Evolutionary conservation across 2,888 invertebrate genomes (phyloP), one percentile per base, ranked within the genome.

Genomic region (Heteromyza rotundicornis): DNA sequence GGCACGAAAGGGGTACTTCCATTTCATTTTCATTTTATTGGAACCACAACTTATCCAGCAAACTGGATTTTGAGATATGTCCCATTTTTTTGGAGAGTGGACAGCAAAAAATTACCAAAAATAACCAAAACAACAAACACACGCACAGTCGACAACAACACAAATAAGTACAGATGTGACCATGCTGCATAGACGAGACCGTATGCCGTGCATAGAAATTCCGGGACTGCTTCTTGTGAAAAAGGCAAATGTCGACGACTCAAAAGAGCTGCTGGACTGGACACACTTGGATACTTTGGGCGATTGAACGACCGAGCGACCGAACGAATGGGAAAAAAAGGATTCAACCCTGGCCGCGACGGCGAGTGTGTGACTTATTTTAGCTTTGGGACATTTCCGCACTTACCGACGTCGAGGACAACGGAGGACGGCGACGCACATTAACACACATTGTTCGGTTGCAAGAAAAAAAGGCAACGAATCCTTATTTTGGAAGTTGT

Each of bases 391-490:
- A 68, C 71, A 68, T 68, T 65, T 68, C 69, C 60, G 65, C 67
- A 64, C 69, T 67, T 62, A 68, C 66, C 60, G 50, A n/a, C 47
- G 40, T 3, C 10, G 67, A 70, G 40, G 16, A n/a, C 40, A 40
- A 40, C 8, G 14, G 24, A 35, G n/a, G 58, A 58, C 57, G 60
- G 50, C 20, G 68, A 71, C 72, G 67, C 70, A 74, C 73, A 77
- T 78, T 79, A 77, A 76, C 76, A 76, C 78, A 76, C 72, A 74
- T 74, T 75, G 74, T 74, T 22, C 54, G 40, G 27, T 7, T 40
- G 51, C 24, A 61, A 35, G 49, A 40, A 36, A 56, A 51, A 47
- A 64, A 63, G 53, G 32, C 20, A n/a, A 50, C 20, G 44, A 65
- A 62, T 66, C 57, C 64, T 62, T 66, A 67, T 62, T 69, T 69